phyloP scores from a whole-genome alignment of 1,140 invertebrate species.

The Teleogryllus occipitalis region DNA sequence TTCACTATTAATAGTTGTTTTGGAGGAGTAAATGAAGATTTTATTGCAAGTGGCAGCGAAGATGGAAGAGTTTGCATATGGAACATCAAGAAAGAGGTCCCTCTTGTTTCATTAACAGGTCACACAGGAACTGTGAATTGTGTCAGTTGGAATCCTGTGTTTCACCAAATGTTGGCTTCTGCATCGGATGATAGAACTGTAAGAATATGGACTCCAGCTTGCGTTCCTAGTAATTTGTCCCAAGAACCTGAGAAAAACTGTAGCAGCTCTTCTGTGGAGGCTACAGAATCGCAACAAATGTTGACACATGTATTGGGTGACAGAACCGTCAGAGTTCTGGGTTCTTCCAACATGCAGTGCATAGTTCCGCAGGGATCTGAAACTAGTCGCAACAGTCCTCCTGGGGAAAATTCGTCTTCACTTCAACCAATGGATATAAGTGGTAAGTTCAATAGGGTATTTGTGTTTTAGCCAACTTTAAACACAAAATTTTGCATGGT shows the following conservation, averaged over 20 bases:
- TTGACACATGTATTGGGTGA: neutral
- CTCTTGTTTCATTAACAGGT: slow-evolving; percentile 76
- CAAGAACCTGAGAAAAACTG: neutral
- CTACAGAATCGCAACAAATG: neutral
- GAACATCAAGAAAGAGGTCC: slow-evolving; percentile 83
- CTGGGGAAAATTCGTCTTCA: neutral
- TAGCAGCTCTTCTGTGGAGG: neutral
- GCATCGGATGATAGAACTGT: slow-evolving; percentile 95
- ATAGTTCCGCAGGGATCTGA: neutral
- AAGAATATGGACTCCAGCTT: slow-evolving; percentile 81
- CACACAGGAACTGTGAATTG: slow-evolving; percentile 94
- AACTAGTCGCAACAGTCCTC: neutral
- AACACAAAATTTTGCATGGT: neutral
- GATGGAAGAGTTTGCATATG: slow-evolving; percentile 59
- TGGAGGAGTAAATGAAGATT: slow-evolving; percentile 95
- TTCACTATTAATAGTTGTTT: slow-evolving; percentile 97
- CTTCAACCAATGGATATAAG: neutral
- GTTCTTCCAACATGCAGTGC: neutral
- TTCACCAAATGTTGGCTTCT: slow-evolving; percentile 88
- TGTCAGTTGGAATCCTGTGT: slow-evolving; percentile 95
- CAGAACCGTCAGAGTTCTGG: neutral
- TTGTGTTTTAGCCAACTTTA: neutral
- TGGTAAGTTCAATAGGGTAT: neutral
- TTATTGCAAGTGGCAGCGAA: slow-evolving; percentile 96
- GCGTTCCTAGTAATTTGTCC: slow-evolving; percentile 10